Evolutionary conservation across 2,888 invertebrate species (phyloP), one percentile per base, ranked within the genome.

Genomic region (Timandra comae): DNA sequence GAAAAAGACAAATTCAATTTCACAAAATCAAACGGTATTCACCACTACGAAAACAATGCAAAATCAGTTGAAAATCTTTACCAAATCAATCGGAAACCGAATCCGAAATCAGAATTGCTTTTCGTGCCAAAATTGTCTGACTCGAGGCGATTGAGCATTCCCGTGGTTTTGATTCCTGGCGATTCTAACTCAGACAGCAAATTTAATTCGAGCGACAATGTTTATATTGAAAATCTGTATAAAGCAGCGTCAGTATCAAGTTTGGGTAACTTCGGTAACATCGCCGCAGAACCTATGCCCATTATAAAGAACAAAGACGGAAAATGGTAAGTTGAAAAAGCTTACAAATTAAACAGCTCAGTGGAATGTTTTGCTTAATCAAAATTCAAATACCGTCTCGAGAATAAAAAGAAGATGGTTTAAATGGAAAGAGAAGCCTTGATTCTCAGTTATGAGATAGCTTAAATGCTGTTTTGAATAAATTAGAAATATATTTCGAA

Each of bases 301-400:
- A 78, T 84, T 34, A 81, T 80, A 33, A 84, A 81, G 59, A 82
- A 84, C 35, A 84, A 81, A 38, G 79, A 82, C 36, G 84, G 84
- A 12, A 85, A 84, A 74, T 85, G 88, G 87, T 78, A 73, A 50
- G 63, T 38, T 37, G 8, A n/a, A 29, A 29, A 25, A 28, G 29
- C 9, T 20, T 31, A 25, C 19, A 10, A 25, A 30, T 24, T 40
- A 32, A 26, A 31, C 21, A 30, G 22, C 22, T 22, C 9, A 9
- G 8, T n/a, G 24, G 24, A 25, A 34, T 22, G 22, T 25, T 32
- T 23, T 27, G 26, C 12, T 19, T 41, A 31, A 43, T 43, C 33
- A 34, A 39, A 40, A 43, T 44, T 40, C 30, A 33, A 34, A 39
- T 35, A 30, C 20, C 38, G 33, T 43, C 30, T 31, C 35, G 23